Evolutionary conservation across 2,113 vertebrate species (phyloP), one percentile per base, ranked within the genome.

Genomic region (Dasypus novemcinctus): DNA sequence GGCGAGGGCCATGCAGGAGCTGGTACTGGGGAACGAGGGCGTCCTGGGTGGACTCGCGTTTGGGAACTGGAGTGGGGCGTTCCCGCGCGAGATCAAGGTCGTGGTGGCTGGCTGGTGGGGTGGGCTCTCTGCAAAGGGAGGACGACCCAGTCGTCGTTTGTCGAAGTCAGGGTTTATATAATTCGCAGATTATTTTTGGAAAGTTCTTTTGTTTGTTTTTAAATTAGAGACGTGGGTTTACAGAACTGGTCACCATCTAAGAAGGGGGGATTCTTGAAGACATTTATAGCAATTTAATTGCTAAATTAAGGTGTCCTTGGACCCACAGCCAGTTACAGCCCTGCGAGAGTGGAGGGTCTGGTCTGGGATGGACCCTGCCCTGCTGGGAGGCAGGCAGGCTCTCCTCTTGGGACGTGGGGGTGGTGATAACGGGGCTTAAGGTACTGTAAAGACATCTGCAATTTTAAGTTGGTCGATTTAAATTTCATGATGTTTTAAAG

Each of bases 121-220:
- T 31, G 57, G 25, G 52, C 57, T 81, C 0, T 0, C 0, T 8
- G 64, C 20, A 46, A 33, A 59, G 75, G n/a, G 43, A 81, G 57
- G 61, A 29, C 1, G 12, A 20, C 23, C 41, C 54, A 52, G 20
- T 38, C 33, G 61, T 15, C 31, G 46, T 54, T 27, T n/a, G 13
- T 12, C 41, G 17, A 52, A 4, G 41, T 13, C 41, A 46, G 27
- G 5, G 38, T 43, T 38, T 90, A 49, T 71, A 2, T 31, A 7
- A 61, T 18, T 1, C 7, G 3, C 0, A 17, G 38, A 9, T 12
- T n/a, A 23, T 59, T 21, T 23, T 59, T 59, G 6, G 21, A 23
- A 23, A 23, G 57, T 23, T 5, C 21, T 59, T 54, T 59, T 21
- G 5, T 23, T 57, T 57, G 21, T 59, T 59, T 49, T 49, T 49